Percentiles rank a stretch among this genome's conserved stretches.
phyloP scores from a whole-genome alignment of 2,113 vertebrate genomes.

The Terrapene triunguis region DNA sequence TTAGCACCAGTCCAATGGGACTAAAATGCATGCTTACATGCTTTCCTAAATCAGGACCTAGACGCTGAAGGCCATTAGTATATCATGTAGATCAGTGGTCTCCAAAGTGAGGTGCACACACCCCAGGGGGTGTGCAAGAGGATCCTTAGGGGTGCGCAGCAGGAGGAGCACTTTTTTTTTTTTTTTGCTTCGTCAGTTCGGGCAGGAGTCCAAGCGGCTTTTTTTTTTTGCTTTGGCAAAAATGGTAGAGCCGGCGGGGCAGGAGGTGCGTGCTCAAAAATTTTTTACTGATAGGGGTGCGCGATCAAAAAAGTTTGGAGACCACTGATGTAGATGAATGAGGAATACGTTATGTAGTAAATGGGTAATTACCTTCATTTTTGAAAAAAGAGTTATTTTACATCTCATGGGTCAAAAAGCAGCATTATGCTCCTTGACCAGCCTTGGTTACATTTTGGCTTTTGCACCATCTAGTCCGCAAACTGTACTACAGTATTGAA shows the following conservation, averaged over 20 bases:
- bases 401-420: neutral
- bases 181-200: no score
- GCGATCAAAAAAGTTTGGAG: no score
- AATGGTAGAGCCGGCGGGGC: no score
- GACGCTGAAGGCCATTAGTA: neutral
- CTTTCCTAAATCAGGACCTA: neutral
- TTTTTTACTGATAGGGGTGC: no score
- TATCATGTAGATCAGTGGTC: neutral
- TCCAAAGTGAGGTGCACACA: no score
- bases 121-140: no score
- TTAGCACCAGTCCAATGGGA: no score
- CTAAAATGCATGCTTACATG: neutral
- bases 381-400: neutral
- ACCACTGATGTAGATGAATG: neutral
- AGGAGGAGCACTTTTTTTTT: no score
- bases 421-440: neutral
- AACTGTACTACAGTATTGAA: neutral
- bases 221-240: no score
- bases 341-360: neutral
- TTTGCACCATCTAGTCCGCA: neutral
- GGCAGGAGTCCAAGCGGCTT: no score
- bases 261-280: no score
- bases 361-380: neutral
- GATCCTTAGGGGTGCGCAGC: no score
- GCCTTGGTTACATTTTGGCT: neutral